Evolutionary conservation across 2,797 vertebrate genomes (phyloP).

Genomic region (Sebastes trivittatus): DNA sequence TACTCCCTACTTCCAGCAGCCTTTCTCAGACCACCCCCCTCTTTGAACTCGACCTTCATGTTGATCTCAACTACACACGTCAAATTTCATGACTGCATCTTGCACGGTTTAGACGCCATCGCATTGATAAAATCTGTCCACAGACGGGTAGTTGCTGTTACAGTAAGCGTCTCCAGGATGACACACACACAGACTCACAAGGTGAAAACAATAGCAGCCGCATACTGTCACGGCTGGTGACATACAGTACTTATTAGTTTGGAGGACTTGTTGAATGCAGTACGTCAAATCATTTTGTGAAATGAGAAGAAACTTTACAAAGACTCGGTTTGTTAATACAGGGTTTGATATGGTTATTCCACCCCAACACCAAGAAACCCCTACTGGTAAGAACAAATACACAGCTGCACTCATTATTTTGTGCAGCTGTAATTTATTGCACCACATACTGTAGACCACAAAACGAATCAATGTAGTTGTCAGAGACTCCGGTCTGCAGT

Average conservation of each 20-base stretch:
- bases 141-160: too few species aligned
- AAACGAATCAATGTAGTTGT: background rate
- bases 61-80: too few species aligned
- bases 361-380: background rate
- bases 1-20: too few species aligned
- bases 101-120: too few species aligned
- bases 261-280: background rate
- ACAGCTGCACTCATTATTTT: background rate
- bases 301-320: background rate
- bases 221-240: too few species aligned
- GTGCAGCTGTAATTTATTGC: background rate
- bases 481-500: background rate
- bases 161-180: too few species aligned
- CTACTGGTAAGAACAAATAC: background rate
- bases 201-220: too few species aligned
- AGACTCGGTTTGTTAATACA: background rate
- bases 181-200: too few species aligned
- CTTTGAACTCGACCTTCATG: too few species aligned
- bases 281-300: background rate
- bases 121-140: too few species aligned
- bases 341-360: background rate
- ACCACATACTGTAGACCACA: background rate
- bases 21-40: too few species aligned
- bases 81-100: too few species aligned
- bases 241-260: background rate